Percentiles rank a stretch among this genome's conserved stretches.
phyloP scores from a whole-genome alignment of 2,113 vertebrate genomes.

The Panthera tigris region DNA sequence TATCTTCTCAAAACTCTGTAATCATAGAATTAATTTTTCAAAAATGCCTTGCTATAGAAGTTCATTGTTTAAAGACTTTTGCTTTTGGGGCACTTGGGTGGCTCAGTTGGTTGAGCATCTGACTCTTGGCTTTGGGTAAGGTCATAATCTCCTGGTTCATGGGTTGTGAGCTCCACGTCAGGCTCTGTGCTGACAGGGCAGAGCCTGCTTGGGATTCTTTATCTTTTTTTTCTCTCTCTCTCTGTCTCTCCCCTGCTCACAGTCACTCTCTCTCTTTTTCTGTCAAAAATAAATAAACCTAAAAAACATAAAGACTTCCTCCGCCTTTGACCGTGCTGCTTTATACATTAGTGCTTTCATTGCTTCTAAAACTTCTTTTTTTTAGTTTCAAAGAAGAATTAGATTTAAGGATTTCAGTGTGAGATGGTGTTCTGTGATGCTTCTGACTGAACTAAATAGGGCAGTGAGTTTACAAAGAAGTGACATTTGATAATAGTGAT shows the following conservation, averaged over 20 bases:
- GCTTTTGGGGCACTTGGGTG: no score
- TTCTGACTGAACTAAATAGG: background rate
- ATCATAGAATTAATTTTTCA: background rate
- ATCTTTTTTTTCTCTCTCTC: no score
- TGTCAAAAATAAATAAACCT: no score
- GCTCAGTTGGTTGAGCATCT: no score
- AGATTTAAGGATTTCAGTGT: background rate
- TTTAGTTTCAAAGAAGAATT: background rate
- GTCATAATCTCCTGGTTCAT: no score
- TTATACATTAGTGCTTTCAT: background rate
- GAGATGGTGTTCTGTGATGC: background rate
- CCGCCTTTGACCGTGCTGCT: background rate
- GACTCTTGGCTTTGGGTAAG: no score
- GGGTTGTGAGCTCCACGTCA: no score
- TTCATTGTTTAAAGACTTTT: background rate
- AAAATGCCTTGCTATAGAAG: background rate
- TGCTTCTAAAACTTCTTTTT: slow-evolving; percentile 17
- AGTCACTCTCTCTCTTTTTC: no score
- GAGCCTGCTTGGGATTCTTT: no score
- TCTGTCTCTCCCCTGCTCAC: no score
- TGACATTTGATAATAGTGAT: background rate
- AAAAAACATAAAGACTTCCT: background rate
- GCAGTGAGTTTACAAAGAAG: background rate
- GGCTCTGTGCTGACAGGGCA: no score
- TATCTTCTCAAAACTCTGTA: background rate